Evolutionary conservation across 2,797 vertebrate species (phyloP).

Genomic region (Mustela erminea): DNA sequence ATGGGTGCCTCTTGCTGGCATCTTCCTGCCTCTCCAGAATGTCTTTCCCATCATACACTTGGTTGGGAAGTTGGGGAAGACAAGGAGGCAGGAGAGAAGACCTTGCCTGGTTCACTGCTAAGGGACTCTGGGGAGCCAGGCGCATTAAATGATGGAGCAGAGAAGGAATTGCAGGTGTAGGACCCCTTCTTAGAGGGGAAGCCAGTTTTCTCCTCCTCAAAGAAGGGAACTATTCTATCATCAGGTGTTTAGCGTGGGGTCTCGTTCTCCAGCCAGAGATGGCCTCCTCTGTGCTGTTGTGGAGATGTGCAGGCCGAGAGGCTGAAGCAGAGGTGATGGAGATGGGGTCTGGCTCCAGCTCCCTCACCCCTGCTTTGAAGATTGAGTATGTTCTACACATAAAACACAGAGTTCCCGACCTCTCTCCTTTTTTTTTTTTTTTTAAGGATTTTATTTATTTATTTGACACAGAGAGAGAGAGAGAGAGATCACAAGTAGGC

Average conservation of each 20-base stretch:
- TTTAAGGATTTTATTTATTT: too few relatives aligned
- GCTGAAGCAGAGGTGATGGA: not conserved
- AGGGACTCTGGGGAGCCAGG: not conserved
- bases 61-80: slow-evolving; percentile 9
- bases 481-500: too few relatives aligned
- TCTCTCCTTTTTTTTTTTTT: too few relatives aligned
- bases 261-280: not conserved
- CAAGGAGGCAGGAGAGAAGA: not conserved
- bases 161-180: not conserved
- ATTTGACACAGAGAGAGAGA: too few relatives aligned
- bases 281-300: not conserved
- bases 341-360: not conserved
- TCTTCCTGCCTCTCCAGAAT: not conserved
- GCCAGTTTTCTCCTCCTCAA: not conserved
- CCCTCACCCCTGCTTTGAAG: too few relatives aligned
- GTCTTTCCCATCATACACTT: not conserved
- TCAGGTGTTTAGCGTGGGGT: not conserved
- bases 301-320: not conserved
- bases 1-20: not conserved
- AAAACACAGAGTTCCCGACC: too few relatives aligned
- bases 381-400: too few relatives aligned
- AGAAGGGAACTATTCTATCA: not conserved
- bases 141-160: not conserved
- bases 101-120: not conserved
- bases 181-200: not conserved